Evolutionary conservation across 2,797 vertebrate species (phyloP).

Genomic region (Loriculus beryllinus): DNA sequence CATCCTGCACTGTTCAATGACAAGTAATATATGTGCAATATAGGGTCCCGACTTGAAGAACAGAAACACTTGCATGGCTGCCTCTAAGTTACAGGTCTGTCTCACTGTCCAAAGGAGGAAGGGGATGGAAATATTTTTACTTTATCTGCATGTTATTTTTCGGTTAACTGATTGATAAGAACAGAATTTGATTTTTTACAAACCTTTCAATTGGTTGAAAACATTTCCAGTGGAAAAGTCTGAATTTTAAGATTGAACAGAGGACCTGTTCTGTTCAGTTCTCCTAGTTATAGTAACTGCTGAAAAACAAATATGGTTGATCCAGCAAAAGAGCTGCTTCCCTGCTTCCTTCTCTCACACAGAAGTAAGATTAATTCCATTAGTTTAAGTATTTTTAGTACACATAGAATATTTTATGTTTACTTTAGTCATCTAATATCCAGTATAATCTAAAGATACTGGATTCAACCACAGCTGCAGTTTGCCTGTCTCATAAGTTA

Average conservation of each 20-base stretch:
- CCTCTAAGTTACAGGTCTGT: neutral
- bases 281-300: neutral
- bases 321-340: neutral
- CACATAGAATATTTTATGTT: neutral
- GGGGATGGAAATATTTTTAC: neutral
- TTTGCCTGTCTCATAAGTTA: neutral
- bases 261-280: neutral
- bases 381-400: neutral
- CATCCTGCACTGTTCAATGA: neutral
- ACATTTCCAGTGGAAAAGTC: neutral
- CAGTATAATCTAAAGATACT: neutral
- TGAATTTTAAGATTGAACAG: neutral
- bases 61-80: neutral
- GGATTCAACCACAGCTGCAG: neutral
- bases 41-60: neutral
- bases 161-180: neutral
- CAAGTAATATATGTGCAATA: neutral
- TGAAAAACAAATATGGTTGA: neutral
- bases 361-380: neutral
- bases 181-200: neutral
- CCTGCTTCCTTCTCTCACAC: neutral
- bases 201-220: neutral
- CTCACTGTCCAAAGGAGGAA: neutral
- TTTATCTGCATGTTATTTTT: neutral
- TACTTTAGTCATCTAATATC: neutral